Percentiles rank a stretch among this genome's conserved stretches.
Evolutionary conservation across 2,113 vertebrate species (phyloP).

Genomic region (Pleuronectes platessa): DNA sequence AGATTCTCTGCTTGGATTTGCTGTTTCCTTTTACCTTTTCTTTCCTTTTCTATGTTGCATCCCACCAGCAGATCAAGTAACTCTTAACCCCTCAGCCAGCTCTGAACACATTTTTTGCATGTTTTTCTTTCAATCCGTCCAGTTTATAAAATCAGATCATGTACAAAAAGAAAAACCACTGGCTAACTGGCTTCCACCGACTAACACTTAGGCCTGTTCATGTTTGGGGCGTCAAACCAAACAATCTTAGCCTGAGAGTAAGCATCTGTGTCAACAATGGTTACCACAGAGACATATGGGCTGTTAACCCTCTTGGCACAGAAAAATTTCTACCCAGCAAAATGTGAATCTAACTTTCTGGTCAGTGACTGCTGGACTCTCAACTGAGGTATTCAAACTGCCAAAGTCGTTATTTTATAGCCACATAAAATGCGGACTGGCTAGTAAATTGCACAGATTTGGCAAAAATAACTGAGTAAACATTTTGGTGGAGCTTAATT

Average conservation of each 20-base stretch:
- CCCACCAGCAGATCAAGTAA: slow-evolving; percentile 87
- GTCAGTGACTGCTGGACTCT: slow-evolving; percentile 2
- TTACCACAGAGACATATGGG: slow-evolving; percentile 2
- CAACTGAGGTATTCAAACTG: slow-evolving; percentile 5
- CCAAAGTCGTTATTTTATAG: slow-evolving; percentile 26
- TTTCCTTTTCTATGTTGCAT: slow-evolving; percentile 93
- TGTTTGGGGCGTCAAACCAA: slow-evolving; percentile 65
- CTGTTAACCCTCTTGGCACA: slow-evolving; percentile 27
- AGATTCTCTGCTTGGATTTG: slow-evolving; percentile 90
- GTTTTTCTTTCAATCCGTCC: slow-evolving; percentile 77
- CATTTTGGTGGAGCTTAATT: slow-evolving; percentile 21
- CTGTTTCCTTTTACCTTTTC: slow-evolving; percentile 83
- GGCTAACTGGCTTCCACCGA: slow-evolving; percentile 58
- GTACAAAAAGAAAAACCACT: slow-evolving; percentile 20
- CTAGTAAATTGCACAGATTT: slow-evolving; percentile 6
- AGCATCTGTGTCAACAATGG: neutral
- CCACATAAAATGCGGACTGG: slow-evolving; percentile 9
- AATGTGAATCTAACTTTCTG: slow-evolving; percentile 34
- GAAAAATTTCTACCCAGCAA: slow-evolving; percentile 20
- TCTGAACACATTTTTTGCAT: slow-evolving; percentile 92
- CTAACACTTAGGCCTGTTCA: slow-evolving; percentile 40
- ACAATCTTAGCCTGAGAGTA: neutral
- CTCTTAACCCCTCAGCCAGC: slow-evolving; percentile 86
- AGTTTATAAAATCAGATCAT: slow-evolving; percentile 41
- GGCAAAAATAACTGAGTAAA: slow-evolving; percentile 2